Base-by-base conservation (phyloP, 2,888 invertebrate genomes). In the Caenorhabditis becei region DNA sequence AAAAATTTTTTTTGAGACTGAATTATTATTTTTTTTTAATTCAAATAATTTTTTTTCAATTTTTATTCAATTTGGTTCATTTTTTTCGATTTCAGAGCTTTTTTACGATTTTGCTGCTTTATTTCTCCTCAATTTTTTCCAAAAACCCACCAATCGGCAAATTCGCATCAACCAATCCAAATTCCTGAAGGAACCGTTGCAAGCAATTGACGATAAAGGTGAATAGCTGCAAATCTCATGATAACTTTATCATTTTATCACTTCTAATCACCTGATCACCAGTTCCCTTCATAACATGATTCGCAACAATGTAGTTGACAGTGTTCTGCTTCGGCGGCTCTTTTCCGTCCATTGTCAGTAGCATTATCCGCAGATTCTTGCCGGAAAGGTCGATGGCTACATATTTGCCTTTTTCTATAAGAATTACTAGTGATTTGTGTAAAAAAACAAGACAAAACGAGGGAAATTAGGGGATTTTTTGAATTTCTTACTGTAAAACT, bases 131-230 rank as follows among this genome's bases (percentile, higher is more conserved):
- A n/a, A n/a, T n/a, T 51, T 51, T 23, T 5, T 5, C 16, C 47
- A 51, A 24, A 54, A 16, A 51, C 71, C 28, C 32, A 87, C 87
- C 91, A 77, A 91, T 90, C 0, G 91, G 90, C 35, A 91, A 74
- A 79, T 91, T 88, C 5, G 90, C 90, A 16, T 89, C 89, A 24
- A 88, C 87, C 51, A 91, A 75, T 16, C 84, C 87, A 61, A 89
- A 89, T 56, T 91, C 90, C 66, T 89, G 86, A 18, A 91, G 81
- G 67, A 91, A 91, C 70, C 88, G 83, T 74, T 89, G 87, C 59
- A 91, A 83, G 61, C 91, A 90, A 67, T 91, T 91, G 62, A 91
- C 90, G 71, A 91, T 90, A 82, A 91, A 91, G 56, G 87, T 91
- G 85, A 91, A 91, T 8, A 91, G 86, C 89, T 90, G 80, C 77